Base-by-base conservation (phyloP, 2,113 vertebrate genomes). In the Salvelinus sp. region DNA sequence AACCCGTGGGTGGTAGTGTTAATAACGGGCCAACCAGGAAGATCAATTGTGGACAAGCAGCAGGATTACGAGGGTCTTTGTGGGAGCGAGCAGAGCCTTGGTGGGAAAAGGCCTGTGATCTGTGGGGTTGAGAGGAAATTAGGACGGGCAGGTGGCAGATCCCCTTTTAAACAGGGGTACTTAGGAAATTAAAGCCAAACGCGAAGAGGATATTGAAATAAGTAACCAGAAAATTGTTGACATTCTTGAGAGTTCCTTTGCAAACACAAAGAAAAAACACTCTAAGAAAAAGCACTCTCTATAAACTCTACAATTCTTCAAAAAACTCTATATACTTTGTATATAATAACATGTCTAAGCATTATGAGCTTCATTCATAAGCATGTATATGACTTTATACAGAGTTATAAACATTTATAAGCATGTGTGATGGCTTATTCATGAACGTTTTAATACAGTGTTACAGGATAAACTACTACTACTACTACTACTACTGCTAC, bases 21-120 rank as follows among this genome's bases (percentile, higher is more conserved):
- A 97, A 98, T 98, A 98, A 97, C 96, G 95, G 95, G 95, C 94
- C 96, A 95, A 97, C 94, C 95, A 94, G 94, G 93, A 97, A 98
- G 96, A 97, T 98, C 98, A 98, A 98, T 98, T 98, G 96, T 96
- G 92, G 94, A 95, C 96, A 95, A 96, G 95, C 95, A 95, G 95
- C 94, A 86, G 96, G 96, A 96, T 98, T 98, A 97, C 87, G 93
- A 96, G 93, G 92, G 92, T 94, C 93, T 96, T 95, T 95, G 90
- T 91, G 91, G 91, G 93, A 93, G 93, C 93, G 93, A 95, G 95
- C 94, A 93, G 95, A 95, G 95, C 92, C 89, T 93, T 88, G 94
- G 94, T 90, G 89, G 94, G 93, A 86, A 91, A 95, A 95, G 95
- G 94, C 95, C 95, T 99, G 96, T 98, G 97, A 98, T 98, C 97